These are phyloP conservation scores for Athripsodes cinereus DNA, from an alignment of 2,888 invertebrate species.

Conservation along the genomic window DNA sequence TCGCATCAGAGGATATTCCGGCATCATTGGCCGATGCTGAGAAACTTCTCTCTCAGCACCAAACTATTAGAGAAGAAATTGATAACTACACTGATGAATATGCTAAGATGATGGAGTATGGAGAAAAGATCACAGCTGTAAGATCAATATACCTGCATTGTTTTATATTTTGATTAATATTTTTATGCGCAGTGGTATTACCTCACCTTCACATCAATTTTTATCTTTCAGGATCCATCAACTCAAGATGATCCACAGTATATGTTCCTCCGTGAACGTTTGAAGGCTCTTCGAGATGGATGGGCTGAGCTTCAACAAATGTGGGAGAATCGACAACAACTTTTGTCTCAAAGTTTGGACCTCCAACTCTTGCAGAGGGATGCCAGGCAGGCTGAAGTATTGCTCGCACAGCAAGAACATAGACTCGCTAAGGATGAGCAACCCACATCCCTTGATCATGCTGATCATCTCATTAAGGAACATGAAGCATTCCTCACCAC, in stretches of 20 bases:
- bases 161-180: background rate
- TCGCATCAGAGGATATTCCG: constrained; percentile 94
- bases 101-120: constrained; percentile 99
- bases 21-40: constrained; percentile 93
- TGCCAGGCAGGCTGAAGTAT: constrained; percentile 94
- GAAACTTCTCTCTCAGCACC: constrained; percentile 93
- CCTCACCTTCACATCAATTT: background rate
- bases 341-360: constrained; percentile 91
- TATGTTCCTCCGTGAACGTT: constrained; percentile 97
- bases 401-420: constrained; percentile 97
- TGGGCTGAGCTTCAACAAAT: constrained; percentile 99
- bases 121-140: constrained; percentile 85
- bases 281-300: constrained; percentile 97
- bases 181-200: no score
- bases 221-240: constrained; percentile 56
- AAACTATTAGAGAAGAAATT: constrained; percentile 97
- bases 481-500: constrained; percentile 99
- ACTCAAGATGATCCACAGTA: constrained; percentile 97
- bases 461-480: constrained; percentile 93
- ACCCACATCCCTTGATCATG: constrained; percentile 92
- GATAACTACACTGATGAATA: constrained; percentile 99
- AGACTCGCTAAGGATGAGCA: constrained; percentile 95
- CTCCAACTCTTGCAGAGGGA: constrained; percentile 94
- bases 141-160: constrained; percentile 23
- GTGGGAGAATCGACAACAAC: constrained; percentile 98